Conservation (phyloP, 2,113 vertebrate genomes). For the Abramis brama region DNA sequence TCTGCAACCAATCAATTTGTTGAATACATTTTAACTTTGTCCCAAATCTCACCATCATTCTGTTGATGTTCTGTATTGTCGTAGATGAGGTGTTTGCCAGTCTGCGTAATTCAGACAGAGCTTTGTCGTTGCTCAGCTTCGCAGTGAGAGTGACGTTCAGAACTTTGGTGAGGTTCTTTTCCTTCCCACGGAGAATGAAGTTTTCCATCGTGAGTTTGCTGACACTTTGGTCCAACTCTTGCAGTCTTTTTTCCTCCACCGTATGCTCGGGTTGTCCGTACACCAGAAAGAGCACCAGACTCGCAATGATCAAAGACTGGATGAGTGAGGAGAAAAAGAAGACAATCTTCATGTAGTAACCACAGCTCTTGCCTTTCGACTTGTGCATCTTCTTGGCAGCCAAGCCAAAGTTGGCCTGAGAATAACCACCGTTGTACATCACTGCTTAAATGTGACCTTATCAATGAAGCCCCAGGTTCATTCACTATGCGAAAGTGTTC, state of each 20-base stretch:
- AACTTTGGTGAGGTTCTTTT: conserved; percentile 72
- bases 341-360: conserved; percentile 88
- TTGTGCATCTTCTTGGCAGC: conserved; percentile 68
- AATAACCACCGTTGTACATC: conserved; percentile 81
- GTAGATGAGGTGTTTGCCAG: conserved; percentile 50
- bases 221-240: conserved; percentile 75
- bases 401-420: conserved; percentile 72
- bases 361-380: conserved; percentile 73
- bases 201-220: conserved; percentile 70
- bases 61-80: neutral
- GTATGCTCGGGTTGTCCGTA: conserved; percentile 82
- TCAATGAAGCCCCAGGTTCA: neutral
- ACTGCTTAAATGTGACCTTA: neutral
- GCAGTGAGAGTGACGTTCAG: conserved; percentile 74
- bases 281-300: conserved; percentile 92
- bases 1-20: neutral
- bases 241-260: conserved; percentile 70
- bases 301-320: conserved; percentile 91
- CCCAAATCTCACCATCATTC: conserved; percentile 57
- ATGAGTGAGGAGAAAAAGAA: conserved; percentile 92
- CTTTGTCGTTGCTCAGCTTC: conserved; percentile 61
- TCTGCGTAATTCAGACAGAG: conserved; percentile 5
- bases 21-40: neutral
- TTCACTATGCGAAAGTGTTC: neutral
- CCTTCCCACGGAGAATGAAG: conserved; percentile 55